These are phyloP conservation scores for Axinella damicornis DNA, from an alignment of 37 sponge, comb jelly and placozoan species.

Conservation along the genomic window DNA sequence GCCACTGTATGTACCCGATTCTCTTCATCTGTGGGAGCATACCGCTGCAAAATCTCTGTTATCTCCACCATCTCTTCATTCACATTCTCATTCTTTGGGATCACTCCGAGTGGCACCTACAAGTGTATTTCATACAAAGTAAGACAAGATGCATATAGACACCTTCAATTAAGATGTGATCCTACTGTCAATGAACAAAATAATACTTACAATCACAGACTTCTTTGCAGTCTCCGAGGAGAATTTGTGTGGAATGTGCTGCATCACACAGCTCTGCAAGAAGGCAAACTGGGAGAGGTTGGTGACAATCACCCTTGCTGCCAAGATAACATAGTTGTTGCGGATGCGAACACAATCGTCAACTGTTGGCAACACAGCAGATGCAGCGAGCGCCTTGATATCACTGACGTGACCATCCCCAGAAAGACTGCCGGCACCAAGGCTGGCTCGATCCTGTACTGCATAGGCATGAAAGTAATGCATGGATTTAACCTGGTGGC, in stretches of 20 bases:
- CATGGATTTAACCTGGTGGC: neutral
- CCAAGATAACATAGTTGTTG: conserved; percentile 20
- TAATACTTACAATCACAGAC: conserved; percentile 10
- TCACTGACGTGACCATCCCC: too few species aligned
- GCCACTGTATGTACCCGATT: neutral
- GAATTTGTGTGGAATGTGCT: conserved; percentile 21
- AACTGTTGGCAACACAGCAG: neutral
- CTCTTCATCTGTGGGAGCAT: neutral
- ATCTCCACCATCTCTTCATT: conserved; percentile 26
- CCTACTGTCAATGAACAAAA: too few species aligned
- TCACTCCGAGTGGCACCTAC: too few species aligned
- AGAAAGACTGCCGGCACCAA: too few species aligned
- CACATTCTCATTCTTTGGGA: too few species aligned
- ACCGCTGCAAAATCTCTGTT: conserved; percentile 16
- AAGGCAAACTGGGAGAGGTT: conserved; percentile 6
- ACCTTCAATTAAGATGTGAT: too few species aligned
- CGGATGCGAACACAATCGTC: conserved; percentile 10
- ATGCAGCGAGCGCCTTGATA: too few species aligned
- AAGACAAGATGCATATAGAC: too few species aligned
- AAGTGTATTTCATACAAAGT: too few species aligned
- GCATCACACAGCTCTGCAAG: conserved; percentile 1
- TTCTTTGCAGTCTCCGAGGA: conserved; percentile 11
- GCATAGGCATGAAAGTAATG: conserved; percentile 10
- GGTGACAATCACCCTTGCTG: conserved; percentile 18
- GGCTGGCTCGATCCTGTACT: too few species aligned